Evolutionary conservation across 2,797 vertebrate species (phyloP).

Genomic region (Chaunax sp.): DNA sequence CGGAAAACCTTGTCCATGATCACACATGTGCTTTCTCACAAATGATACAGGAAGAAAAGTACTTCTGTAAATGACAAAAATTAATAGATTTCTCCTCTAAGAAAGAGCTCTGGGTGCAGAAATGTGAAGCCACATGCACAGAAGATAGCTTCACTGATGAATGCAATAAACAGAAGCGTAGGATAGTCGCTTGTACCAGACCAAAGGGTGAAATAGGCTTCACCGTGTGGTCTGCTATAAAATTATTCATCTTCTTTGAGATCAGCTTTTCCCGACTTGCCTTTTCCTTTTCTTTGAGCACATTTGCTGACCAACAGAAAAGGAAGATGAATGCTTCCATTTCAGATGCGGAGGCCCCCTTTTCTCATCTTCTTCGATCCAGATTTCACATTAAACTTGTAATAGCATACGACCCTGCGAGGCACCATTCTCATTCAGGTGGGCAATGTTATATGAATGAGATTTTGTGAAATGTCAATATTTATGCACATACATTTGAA

Average conservation of each 20-base stretch:
- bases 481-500: slow-evolving; percentile 88
- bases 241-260: slow-evolving; percentile 70
- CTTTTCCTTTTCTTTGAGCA: slow-evolving; percentile 66
- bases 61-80: slow-evolving; percentile 46
- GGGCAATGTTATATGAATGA: slow-evolving; percentile 87
- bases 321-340: slow-evolving; percentile 86
- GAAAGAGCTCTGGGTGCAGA: slow-evolving; percentile 26
- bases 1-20: slow-evolving; percentile 65
- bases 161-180: slow-evolving; percentile 60
- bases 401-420: slow-evolving; percentile 84
- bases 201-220: slow-evolving; percentile 62
- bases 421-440: slow-evolving; percentile 83
- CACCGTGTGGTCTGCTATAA: slow-evolving; percentile 44
- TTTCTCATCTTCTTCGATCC: slow-evolving; percentile 79
- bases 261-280: slow-evolving; percentile 73
- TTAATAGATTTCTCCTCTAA: slow-evolving; percentile 31
- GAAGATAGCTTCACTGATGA: slow-evolving; percentile 35
- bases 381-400: slow-evolving; percentile 85
- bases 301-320: slow-evolving; percentile 86
- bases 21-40: slow-evolving; percentile 55
- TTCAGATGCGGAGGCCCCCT: slow-evolving; percentile 70
- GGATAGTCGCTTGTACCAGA: slow-evolving; percentile 33
- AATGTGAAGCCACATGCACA: slow-evolving; percentile 22
- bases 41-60: slow-evolving; percentile 52
- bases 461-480: slow-evolving; percentile 85